A percentile compares a stretch with the other conserved stretches of the same genome.
These are phyloP conservation scores for Drosophila subpulchrella DNA, from an alignment of 1,140 invertebrate species.

Conservation along the genomic window DNA sequence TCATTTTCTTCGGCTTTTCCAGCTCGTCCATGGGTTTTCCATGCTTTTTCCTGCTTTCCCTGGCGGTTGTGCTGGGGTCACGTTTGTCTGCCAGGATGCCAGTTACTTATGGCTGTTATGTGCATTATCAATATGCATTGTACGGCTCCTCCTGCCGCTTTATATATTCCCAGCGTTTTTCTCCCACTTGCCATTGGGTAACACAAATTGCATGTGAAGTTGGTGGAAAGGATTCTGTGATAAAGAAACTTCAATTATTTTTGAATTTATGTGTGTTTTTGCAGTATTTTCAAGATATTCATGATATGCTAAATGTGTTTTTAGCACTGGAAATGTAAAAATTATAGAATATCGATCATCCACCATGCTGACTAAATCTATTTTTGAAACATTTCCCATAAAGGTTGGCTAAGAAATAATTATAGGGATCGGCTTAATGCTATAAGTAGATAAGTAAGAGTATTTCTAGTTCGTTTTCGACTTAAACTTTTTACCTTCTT, in stretches of 20 bases:
- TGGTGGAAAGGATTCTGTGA: slow-evolving; percentile 4
- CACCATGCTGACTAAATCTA: not conserved
- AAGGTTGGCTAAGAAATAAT: no score
- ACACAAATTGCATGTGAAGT: slow-evolving; percentile 33
- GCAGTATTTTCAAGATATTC: not conserved
- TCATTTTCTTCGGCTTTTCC: slow-evolving; percentile 34
- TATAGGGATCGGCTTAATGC: no score
- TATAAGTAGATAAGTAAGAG: not conserved
- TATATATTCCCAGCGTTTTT: slow-evolving; percentile 63
- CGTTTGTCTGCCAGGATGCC: slow-evolving; percentile 75
- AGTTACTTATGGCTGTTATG: slow-evolving; percentile 79
- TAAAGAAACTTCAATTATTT: slow-evolving; percentile 31
- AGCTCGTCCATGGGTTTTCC: slow-evolving; percentile 1
- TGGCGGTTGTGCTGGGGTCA: slow-evolving; percentile 51
- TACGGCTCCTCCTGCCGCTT: slow-evolving; percentile 50
- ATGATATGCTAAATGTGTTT: not conserved
- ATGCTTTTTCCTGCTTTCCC: slow-evolving; percentile 4
- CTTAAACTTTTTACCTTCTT: slow-evolving; percentile 15
- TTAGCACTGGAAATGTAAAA: not conserved
- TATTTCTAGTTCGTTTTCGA: slow-evolving; percentile 8
- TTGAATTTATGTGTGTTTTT: slow-evolving; percentile 8
- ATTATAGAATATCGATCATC: not conserved
- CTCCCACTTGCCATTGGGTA: slow-evolving; percentile 30
- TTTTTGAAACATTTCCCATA: not conserved
- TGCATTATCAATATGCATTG: slow-evolving; percentile 82